These are phyloP conservation scores for Zaprionus taronus DNA, from an alignment of 1,140 invertebrate genomes.

Conservation along the genomic window DNA sequence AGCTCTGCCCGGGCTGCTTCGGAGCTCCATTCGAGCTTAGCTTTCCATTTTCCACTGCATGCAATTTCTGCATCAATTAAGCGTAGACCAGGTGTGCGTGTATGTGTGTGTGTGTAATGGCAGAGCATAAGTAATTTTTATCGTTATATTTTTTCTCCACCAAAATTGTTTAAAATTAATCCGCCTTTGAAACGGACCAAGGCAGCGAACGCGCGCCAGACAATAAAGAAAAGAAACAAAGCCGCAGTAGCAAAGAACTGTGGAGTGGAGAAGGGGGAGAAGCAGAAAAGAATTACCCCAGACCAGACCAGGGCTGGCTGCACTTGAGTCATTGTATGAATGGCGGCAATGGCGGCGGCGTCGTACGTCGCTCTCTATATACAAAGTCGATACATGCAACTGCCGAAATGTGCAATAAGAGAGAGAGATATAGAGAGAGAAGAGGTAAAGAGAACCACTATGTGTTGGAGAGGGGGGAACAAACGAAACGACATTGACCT, in stretches of 20 bases:
- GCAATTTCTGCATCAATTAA: conserved; percentile 81
- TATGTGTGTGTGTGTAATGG: conserved; percentile 18
- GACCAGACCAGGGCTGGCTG: conserved; percentile 20
- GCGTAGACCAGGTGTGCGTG: conserved; percentile 53
- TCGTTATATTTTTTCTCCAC: conserved; percentile 44
- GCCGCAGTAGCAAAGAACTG: conserved; percentile 18
- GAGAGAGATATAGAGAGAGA: conserved; percentile 4
- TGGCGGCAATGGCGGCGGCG: conserved; percentile 47
- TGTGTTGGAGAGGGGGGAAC: conserved; percentile 24
- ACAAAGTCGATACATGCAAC: conserved; percentile 72
- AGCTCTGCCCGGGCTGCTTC: conserved; percentile 29
- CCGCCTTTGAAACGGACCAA: conserved; percentile 53
- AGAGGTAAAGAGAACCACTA: conserved; percentile 18
- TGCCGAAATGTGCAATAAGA: conserved; percentile 24
- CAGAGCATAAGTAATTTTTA: conserved; percentile 70
- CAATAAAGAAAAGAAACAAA: conserved; percentile 58
- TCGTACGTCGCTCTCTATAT: conserved; percentile 54
- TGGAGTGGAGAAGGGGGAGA: conserved; percentile 16
- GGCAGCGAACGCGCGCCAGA: conserved; percentile 58
- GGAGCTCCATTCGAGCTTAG: conserved; percentile 41
- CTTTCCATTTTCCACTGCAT: conserved; percentile 61
- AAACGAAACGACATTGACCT: conserved; percentile 82
- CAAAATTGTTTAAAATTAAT: conserved; percentile 81
- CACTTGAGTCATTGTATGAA: conserved; percentile 71
- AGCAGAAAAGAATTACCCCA: conserved; percentile 55